Base-by-base conservation (phyloP, 2,797 vertebrate species). In the Sciaenops ocellatus region DNA sequence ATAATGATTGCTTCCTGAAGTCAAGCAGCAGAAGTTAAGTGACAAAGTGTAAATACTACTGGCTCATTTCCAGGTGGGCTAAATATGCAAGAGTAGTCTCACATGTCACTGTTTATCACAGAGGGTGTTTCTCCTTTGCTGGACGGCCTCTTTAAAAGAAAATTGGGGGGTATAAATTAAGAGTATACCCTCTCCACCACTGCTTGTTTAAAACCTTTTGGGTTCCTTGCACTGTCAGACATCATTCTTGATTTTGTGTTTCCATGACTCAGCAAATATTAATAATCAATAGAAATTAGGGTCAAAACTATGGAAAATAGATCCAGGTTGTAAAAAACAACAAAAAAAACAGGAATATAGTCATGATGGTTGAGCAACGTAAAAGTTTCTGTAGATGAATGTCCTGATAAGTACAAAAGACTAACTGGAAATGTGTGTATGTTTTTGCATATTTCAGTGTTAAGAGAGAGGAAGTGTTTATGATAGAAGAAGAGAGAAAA, bases 391-490 rank as follows among this genome's bases (percentile, higher is more conserved):
- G 24, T 15, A 3, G 1, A 17, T 54, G 9, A 52, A 42, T n/a
- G 60, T 46, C n/a, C 22, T 48, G 38, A 28, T 28, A 18, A 24
- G 15, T 12, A 38, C 17, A 46, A 16, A 63, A 48, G 2, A 66
- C 15, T 26, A 13, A 67, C 5, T 6, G 9, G 6, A 22, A 17
- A 44, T 30, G 17, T 13, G 10, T 28, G 13, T 15, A 6, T 12
- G 4, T 15, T 24, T 18, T 34, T 48, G 10, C 52, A 65, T 59
- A 62, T 24, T 42, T 26, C 3, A 63, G 30, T 47, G 26, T 69
- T 26, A 47, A 67, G 55, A 69, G 16, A 67, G 71, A 71, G 65
- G 60, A 70, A 66, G 64, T 57, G 42, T 62, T 28, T 48, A 2
- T 64, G 3, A 16, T 8, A 17, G 22, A 63, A n/a, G 26, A 34